Conservation (phyloP, 2,888 invertebrate species). For the Brachyopa scutellaris region DNA sequence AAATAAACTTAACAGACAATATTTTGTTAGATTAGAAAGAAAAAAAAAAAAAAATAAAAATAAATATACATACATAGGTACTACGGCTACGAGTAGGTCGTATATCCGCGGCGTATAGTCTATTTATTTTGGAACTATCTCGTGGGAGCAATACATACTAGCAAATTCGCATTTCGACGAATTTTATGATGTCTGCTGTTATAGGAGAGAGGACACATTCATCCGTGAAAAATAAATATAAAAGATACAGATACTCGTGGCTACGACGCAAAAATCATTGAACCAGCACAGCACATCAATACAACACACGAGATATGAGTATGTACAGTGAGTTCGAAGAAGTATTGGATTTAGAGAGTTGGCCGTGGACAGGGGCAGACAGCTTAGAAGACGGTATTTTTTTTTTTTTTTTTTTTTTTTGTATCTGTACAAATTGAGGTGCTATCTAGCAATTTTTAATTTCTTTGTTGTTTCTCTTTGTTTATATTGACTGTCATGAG, state of each 20-base stretch:
- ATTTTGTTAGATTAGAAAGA: conserved; percentile 7
- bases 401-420: no score
- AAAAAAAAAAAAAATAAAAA: neutral
- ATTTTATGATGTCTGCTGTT: conserved; percentile 9
- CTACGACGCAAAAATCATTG: conserved; percentile 23
- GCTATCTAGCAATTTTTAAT: neutral
- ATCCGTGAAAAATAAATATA: conserved; percentile 8
- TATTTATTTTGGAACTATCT: conserved; percentile 37
- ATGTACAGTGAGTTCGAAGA: no score
- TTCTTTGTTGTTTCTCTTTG: neutral
- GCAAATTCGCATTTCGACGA: neutral
- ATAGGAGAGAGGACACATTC: conserved; percentile 26
- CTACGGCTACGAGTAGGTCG: neutral
- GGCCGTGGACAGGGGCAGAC: neutral
- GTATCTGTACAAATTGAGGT: neutral
- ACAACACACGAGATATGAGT: no score
- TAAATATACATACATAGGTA: conserved; percentile 7
- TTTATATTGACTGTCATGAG: neutral
- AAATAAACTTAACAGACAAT: conserved; percentile 30
- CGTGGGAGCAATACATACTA: neutral
- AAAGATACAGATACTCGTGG: conserved; percentile 4
- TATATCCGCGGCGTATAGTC: neutral
- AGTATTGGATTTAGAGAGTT: conserved; percentile 12
- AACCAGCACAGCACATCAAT: no score
- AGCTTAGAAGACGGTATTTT: no score